Conservation (phyloP, 2,797 vertebrate genomes). For the Borostomias antarcticus region DNA sequence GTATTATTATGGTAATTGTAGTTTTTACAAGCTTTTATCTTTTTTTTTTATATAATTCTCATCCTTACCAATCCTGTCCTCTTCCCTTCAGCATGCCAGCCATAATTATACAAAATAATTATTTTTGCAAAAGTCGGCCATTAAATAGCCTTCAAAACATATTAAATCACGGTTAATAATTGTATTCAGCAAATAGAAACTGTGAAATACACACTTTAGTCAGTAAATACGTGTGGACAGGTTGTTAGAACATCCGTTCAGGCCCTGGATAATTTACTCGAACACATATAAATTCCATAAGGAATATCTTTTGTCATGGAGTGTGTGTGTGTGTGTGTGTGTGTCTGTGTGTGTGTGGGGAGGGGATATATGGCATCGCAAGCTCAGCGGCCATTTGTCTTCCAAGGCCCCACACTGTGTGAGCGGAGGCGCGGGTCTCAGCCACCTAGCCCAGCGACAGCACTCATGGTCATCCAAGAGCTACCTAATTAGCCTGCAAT, state of each 20-base stretch:
- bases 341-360: too few species aligned
- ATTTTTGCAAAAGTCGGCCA: slow-evolving; percentile 64
- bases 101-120: slow-evolving; percentile 61
- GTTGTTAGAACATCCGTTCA: slow-evolving; percentile 60
- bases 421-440: slow-evolving; percentile 73
- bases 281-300: slow-evolving; percentile 58
- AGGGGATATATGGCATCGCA: slow-evolving; percentile 72
- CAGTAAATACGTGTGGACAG: slow-evolving; percentile 65
- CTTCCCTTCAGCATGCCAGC: slow-evolving; percentile 7
- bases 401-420: slow-evolving; percentile 77
- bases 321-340: too few species aligned
- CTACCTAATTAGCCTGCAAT: slow-evolving; percentile 86
- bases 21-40: slow-evolving; percentile 49
- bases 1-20: slow-evolving; percentile 52
- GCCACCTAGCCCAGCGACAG: slow-evolving; percentile 80
- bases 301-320: slow-evolving; percentile 75
- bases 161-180: slow-evolving; percentile 64
- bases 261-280: slow-evolving; percentile 67
- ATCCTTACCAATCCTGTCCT: slow-evolving; percentile 38
- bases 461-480: slow-evolving; percentile 87
- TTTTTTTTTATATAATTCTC: too few species aligned
- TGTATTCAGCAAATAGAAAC: slow-evolving; percentile 59
- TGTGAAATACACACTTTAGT: slow-evolving; percentile 70
- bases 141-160: slow-evolving; percentile 67
- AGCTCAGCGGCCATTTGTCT: slow-evolving; percentile 74